Conservation (phyloP, 92 coral and sea anemone species). For the Porites rus region DNA sequence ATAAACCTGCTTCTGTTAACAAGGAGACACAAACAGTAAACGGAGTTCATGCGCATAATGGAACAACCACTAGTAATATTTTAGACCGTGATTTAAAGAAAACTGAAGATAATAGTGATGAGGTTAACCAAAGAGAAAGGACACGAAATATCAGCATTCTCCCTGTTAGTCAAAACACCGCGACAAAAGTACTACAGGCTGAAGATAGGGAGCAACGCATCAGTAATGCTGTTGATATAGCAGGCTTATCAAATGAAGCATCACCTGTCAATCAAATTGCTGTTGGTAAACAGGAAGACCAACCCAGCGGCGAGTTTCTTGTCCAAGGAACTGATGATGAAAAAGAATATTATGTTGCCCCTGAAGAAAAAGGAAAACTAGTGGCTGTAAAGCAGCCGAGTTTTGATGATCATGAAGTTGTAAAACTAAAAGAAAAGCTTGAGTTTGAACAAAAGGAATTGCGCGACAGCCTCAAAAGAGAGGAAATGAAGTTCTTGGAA, state of each 20-base stretch:
- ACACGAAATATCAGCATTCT: neutral
- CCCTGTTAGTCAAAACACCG: neutral
- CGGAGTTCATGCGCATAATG: neutral
- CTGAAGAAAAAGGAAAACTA: neutral
- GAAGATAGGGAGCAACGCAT: slow-evolving; percentile 4
- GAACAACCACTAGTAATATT: neutral
- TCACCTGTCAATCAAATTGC: neutral
- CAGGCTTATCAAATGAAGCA: neutral
- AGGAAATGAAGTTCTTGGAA: slow-evolving; percentile 76
- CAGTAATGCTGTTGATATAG: slow-evolving; percentile 14
- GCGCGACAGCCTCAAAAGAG: slow-evolving; percentile 73
- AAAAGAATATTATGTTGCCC: neutral
- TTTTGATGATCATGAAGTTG: slow-evolving; percentile 77
- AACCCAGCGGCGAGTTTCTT: neutral
- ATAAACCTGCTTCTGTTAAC: slow-evolving; percentile 7
- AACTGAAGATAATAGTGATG: neutral
- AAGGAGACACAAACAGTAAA: slow-evolving; percentile 35
- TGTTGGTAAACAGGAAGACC: neutral
- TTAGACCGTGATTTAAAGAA: neutral
- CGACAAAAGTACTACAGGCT: neutral
- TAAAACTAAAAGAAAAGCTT: slow-evolving; percentile 66
- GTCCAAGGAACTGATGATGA: neutral
- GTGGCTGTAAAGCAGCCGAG: slow-evolving; percentile 58
- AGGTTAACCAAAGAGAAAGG: neutral
- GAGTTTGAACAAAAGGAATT: slow-evolving; percentile 86